A percentile compares a stretch with the other conserved stretches of the same genome.
These are phyloP conservation scores for Heteromurus nitidus DNA, from an alignment of 2,888 invertebrate species.

Conservation along the genomic window DNA sequence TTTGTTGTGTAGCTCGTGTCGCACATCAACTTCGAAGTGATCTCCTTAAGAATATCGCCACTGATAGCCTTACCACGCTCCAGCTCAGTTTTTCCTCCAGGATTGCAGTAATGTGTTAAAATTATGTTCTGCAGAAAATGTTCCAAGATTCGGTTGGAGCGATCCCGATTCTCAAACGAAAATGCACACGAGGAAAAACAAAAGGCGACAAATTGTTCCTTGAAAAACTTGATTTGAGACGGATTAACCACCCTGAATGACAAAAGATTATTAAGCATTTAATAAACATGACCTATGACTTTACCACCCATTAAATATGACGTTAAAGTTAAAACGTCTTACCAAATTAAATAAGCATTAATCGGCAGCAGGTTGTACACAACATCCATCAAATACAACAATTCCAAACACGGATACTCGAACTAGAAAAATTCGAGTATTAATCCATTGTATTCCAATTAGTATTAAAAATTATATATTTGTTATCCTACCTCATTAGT, in stretches of 20 bases:
- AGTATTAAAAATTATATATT: background rate
- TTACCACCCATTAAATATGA: background rate
- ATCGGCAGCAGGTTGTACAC: constrained; percentile 60
- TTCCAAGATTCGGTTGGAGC: constrained; percentile 62
- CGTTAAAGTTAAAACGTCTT: too few species aligned
- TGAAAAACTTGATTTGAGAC: constrained; percentile 52
- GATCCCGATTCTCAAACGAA: constrained; percentile 23
- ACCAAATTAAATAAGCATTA: constrained; percentile 66
- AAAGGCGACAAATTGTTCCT: constrained; percentile 62
- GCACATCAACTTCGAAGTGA: constrained; percentile 46
- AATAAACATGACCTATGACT: too few species aligned
- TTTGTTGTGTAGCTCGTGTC: background rate
- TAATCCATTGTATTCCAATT: constrained; percentile 2
- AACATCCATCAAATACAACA: constrained; percentile 66
- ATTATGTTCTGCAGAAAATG: constrained; percentile 62
- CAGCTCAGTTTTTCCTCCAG: constrained; percentile 32
- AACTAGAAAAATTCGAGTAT: constrained; percentile 62
- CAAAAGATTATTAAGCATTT: too few species aligned
- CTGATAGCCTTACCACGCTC: constrained; percentile 25
- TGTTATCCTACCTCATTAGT: constrained; percentile 39
- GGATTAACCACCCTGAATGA: constrained; percentile 14
- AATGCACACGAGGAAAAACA: constrained; percentile 59
- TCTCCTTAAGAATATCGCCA: constrained; percentile 55
- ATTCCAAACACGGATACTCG: constrained; percentile 67
- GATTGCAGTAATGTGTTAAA: constrained; percentile 62